These are phyloP conservation scores for Nebria ingens DNA, from an alignment of 1,140 invertebrate species.

Conservation along the genomic window DNA sequence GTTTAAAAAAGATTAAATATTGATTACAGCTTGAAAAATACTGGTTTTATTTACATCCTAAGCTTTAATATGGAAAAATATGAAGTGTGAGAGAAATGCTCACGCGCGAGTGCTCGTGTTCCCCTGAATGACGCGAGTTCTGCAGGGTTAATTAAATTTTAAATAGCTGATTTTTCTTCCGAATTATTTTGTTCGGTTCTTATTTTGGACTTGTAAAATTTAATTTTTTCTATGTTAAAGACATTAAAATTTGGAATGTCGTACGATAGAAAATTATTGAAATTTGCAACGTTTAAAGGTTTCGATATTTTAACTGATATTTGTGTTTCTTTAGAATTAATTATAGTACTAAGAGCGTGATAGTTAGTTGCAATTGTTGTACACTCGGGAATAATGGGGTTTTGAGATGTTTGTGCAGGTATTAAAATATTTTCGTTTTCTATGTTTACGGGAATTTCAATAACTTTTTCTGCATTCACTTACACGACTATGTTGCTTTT, in stretches of 20 bases:
- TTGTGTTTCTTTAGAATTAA: no score
- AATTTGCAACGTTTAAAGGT: not conserved
- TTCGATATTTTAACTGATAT: not conserved
- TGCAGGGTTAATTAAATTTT: not conserved
- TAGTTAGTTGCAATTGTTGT: not conserved
- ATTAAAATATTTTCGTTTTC: not conserved
- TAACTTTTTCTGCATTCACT: not conserved
- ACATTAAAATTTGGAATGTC: not conserved
- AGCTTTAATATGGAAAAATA: no score
- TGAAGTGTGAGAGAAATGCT: no score
- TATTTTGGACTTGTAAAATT: not conserved
- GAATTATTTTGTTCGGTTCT: not conserved
- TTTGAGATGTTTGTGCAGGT: not conserved
- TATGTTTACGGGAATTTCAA: not conserved
- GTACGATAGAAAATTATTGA: not conserved
- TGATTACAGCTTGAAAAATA: no score
- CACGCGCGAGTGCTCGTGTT: no score
- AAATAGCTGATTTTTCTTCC: not conserved
- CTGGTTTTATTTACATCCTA: no score
- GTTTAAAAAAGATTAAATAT: no score
- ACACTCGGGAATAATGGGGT: not conserved
- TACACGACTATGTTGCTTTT: not conserved
- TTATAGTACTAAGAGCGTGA: not conserved
- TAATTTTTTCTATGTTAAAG: not conserved
- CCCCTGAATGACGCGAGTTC: no score